Conservation (phyloP, 1,140 invertebrate genomes). For the Linepithema humile region DNA sequence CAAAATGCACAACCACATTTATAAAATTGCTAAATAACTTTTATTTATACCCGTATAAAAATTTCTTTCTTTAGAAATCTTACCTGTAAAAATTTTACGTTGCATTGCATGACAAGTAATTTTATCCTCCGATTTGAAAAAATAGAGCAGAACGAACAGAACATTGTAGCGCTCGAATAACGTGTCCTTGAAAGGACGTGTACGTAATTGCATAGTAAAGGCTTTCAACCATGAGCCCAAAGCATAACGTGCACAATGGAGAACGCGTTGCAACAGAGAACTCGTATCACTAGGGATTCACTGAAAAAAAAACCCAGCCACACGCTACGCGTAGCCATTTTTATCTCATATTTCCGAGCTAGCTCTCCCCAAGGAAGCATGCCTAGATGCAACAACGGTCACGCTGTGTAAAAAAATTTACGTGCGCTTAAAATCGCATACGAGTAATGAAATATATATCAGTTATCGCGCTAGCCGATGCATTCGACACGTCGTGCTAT, state of each 20-base stretch:
- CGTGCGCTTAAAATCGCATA: background rate
- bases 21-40: too few relatives aligned
- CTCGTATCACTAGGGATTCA: slow-evolving; percentile 47
- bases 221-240: slow-evolving; percentile 26
- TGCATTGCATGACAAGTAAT: background rate
- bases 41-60: too few relatives aligned
- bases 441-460: background rate
- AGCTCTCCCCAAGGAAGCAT: slow-evolving; percentile 35
- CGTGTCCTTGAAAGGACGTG: slow-evolving; percentile 27
- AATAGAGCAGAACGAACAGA: background rate
- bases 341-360: slow-evolving; percentile 36
- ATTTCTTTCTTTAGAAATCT: too few relatives aligned
- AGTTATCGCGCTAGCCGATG: background rate
- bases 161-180: background rate
- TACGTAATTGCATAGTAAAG: slow-evolving; percentile 52
- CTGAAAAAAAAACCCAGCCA: slow-evolving; percentile 38
- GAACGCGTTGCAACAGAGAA: slow-evolving; percentile 41
- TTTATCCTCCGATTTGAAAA: background rate
- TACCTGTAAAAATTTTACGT: background rate
- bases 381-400: background rate
- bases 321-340: slow-evolving; percentile 38
- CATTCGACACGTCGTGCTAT: background rate
- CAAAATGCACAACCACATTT: too few relatives aligned
- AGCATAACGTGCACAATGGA: slow-evolving; percentile 38
- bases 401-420: background rate